Base-by-base conservation (phyloP, 92 coral and sea anemone species). In the Porites evermanni region DNA sequence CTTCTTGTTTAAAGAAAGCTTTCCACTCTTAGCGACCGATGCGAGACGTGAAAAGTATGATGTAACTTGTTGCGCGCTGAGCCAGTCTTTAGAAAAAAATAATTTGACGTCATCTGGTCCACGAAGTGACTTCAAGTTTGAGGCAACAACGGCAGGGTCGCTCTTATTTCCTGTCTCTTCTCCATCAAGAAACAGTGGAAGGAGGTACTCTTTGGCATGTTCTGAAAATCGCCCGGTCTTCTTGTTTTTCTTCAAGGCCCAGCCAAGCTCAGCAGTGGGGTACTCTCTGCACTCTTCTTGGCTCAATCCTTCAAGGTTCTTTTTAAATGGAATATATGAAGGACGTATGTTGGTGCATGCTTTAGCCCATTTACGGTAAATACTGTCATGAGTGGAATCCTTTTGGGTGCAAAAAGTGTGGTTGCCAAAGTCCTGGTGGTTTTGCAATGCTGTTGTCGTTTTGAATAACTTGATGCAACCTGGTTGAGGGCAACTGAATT, bases 1-100 rank as follows among this genome's bases (percentile, higher is more conserved):
- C 12, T 53, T 53, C 58, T 18, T 23, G 11, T 79, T 79, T 38
- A 21, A 61, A 13, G 83, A 24, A 51, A 59, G 47, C 72, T 79
- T 79, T 61, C 83, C 83, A 64, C 83, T 65, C 29, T 60, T 54
- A 53, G 83, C 72, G 53, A 83, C 20, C 18, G 54, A 63, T 23
- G 79, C 71, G n/a, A 83, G 73, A 32, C 88, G 73, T 4, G 82
- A 84, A 67, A 84, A 84, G 77, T 84, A 75, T 20, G 74, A 74
- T 26, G 80, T 20, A 20, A 84, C 72, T 77, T 84, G 82, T 26
- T 84, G 82, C 29, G 51, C 23, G 12, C 67, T 75, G 13, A 84
- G 81, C 88, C 88, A 84, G n/a, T 84, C 88, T 17, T 38, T 47
- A 54, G 81, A 6, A 60, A 63, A 53, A 75, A 75, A 84, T 60